These are phyloP conservation scores for Albula goreensis DNA, from an alignment of 2,113 vertebrate species.

Conservation along the genomic window DNA sequence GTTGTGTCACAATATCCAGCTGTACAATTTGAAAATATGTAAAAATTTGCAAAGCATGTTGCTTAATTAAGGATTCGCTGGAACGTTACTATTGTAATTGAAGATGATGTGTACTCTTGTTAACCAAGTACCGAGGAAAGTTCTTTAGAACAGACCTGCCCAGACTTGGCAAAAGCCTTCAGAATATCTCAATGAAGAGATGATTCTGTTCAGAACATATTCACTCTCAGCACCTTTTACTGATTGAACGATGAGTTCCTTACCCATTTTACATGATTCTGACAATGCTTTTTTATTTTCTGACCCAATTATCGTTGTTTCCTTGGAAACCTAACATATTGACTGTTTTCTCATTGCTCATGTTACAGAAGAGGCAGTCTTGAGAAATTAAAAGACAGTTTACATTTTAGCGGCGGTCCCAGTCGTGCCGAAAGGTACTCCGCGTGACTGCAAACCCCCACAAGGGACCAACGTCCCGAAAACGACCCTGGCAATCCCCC, in stretches of 20 bases:
- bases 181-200: constrained; percentile 1
- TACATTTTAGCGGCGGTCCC: constrained; percentile 22
- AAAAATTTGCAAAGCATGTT: no score
- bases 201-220: not conserved
- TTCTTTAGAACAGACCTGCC: no score
- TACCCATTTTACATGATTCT: constrained; percentile 13
- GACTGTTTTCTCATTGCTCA: constrained; percentile 17
- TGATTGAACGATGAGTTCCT: not conserved
- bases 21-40: no score
- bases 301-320: constrained; percentile 41
- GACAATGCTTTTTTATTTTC: constrained; percentile 30
- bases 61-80: no score
- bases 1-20: no score
- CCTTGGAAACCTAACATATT: constrained; percentile 35
- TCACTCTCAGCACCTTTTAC: not conserved
- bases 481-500: constrained; percentile 15
- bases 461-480: constrained; percentile 14
- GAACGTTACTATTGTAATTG: no score
- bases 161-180: not conserved
- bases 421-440: constrained; percentile 15
- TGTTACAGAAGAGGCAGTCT: not conserved
- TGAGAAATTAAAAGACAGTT: constrained; percentile 34
- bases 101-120: no score
- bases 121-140: no score
- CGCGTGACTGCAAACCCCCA: not conserved